These are phyloP conservation scores for Heliconius hewitsoni DNA, from an alignment of 1,140 invertebrate species.

Conservation along the genomic window DNA sequence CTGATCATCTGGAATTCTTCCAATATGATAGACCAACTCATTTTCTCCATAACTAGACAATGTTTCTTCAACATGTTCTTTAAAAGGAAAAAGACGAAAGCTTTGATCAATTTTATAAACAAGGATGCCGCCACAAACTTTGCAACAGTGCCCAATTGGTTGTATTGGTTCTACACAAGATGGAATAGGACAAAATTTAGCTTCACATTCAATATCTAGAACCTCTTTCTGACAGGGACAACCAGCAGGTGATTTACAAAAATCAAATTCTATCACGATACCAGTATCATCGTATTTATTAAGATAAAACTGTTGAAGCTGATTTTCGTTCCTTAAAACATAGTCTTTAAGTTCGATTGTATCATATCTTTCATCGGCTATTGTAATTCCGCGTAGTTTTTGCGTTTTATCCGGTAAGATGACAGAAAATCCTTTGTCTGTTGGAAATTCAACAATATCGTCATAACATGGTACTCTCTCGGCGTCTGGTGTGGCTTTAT, in stretches of 20 bases:
- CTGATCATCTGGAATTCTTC: constrained; percentile 47
- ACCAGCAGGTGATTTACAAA: constrained; percentile 52
- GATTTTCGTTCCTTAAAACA: constrained; percentile 18
- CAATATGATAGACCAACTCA: constrained; percentile 56
- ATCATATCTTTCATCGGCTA: constrained; percentile 40
- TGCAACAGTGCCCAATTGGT: constrained; percentile 68
- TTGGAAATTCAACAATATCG: constrained; percentile 60
- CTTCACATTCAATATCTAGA: constrained; percentile 55
- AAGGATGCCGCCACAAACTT: constrained; percentile 66
- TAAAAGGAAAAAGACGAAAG: constrained; percentile 58
- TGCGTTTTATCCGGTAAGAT: constrained; percentile 51
- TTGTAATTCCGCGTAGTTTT: constrained; percentile 45
- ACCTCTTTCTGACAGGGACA: constrained; percentile 61
- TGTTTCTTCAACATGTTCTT: constrained; percentile 50
- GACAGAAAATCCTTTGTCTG: constrained; percentile 47
- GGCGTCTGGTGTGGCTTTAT: constrained; percentile 69
- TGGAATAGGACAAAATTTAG: constrained; percentile 60
- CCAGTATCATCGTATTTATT: constrained; percentile 41
- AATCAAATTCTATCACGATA: constrained; percentile 35
- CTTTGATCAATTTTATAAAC: constrained; percentile 54
- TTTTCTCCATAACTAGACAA: constrained; percentile 50
- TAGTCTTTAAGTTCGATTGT: constrained; percentile 32
- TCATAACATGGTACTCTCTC: constrained; percentile 67
- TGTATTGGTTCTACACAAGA: constrained; percentile 61
- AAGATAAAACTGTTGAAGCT: constrained; percentile 51